Percentiles rank a stretch among this genome's conserved stretches.
Evolutionary conservation across 2,113 vertebrate species (phyloP).

Genomic region (Myodes glareolus): DNA sequence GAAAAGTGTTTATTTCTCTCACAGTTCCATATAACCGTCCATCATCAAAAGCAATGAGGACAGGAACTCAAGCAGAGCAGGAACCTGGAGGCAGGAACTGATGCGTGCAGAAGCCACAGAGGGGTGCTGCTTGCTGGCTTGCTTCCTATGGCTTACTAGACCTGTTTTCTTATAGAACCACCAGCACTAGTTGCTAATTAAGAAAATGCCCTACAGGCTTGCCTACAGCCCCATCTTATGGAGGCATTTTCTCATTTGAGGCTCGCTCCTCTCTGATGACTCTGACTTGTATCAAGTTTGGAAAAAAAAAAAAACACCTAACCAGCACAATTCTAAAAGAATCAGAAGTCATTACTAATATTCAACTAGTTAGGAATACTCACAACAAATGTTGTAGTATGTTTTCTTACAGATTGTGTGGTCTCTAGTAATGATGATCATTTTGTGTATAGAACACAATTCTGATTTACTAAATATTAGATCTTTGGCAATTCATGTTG

Average conservation of each 20-base stretch:
- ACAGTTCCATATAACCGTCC: neutral
- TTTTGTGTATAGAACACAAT: neutral
- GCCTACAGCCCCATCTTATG: neutral
- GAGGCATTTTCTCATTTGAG: neutral
- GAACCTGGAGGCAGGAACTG: neutral
- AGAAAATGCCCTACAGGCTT: neutral
- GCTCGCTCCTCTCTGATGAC: neutral
- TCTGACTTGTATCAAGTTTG: neutral
- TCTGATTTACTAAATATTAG: conserved; percentile 16
- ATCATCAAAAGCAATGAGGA: neutral
- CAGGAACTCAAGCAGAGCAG: neutral
- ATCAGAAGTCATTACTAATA: neutral
- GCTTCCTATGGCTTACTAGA: neutral
- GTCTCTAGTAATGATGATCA: neutral
- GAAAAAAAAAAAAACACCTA: neutral
- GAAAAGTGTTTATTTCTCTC: neutral
- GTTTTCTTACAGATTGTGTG: neutral
- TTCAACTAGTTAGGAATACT: neutral
- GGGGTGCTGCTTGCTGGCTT: neutral
- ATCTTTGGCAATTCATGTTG: neutral
- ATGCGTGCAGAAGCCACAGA: neutral
- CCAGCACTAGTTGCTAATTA: neutral
- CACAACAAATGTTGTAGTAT: neutral
- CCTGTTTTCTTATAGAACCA: neutral
- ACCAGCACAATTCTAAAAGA: neutral